Evolutionary conservation across 1,140 invertebrate genomes (phyloP).

Genomic region (Eriocheir sinensis): DNA sequence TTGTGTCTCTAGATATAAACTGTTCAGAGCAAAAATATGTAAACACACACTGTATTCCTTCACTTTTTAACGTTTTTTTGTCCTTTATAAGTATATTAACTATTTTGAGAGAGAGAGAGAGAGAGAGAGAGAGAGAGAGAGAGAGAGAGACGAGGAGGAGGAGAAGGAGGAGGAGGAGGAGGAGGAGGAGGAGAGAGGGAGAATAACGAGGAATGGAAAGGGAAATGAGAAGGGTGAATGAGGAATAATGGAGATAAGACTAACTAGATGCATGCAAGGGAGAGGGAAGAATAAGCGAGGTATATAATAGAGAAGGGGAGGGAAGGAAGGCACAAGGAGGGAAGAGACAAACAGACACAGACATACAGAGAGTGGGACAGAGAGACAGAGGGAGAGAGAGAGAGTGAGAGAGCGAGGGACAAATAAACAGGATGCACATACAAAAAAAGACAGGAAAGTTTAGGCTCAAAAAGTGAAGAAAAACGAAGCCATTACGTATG

Average conservation of each 20-base stretch:
- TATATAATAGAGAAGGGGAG: slow-evolving; percentile 7
- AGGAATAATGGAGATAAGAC: slow-evolving; percentile 28
- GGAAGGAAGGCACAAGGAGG: not conserved
- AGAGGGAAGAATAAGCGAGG: slow-evolving; percentile 15
- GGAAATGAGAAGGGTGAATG: slow-evolving; percentile 28
- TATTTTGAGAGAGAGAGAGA: slow-evolving; percentile 11
- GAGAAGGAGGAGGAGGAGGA: not conserved
- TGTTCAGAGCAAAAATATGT: too few species aligned
- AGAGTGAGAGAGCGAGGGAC: slow-evolving; percentile 28
- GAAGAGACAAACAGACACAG: not conserved
- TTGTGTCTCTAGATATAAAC: too few species aligned
- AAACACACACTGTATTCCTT: too few species aligned
- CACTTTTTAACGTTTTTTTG: too few species aligned
- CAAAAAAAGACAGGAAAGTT: not conserved
- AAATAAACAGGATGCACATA: not conserved
- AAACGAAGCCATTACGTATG: too few species aligned
- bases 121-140: slow-evolving; percentile 67
- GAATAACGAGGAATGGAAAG: slow-evolving; percentile 16
- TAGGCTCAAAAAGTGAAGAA: too few species aligned
- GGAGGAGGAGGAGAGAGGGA: not conserved
- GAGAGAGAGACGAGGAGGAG: slow-evolving; percentile 67
- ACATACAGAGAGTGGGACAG: slow-evolving; percentile 20
- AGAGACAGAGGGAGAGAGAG: slow-evolving; percentile 39
- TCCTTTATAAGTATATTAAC: too few species aligned
- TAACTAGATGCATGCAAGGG: not conserved